Base-by-base conservation (phyloP, 2,888 invertebrate species). In the Sarcophaga rosellei region DNA sequence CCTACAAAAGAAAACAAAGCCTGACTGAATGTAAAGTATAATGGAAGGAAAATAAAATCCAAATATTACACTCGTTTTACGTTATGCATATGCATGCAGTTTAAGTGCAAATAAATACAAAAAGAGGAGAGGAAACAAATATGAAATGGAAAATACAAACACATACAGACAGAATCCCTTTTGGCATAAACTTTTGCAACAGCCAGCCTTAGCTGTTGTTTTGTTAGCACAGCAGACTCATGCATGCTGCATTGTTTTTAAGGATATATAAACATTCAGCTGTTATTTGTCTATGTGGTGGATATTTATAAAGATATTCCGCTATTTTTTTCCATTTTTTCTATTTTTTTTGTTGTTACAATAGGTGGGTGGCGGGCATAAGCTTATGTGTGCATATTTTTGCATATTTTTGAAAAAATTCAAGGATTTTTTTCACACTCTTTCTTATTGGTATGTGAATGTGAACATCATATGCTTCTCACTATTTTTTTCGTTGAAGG, bases 241-340 rank as follows among this genome's bases (percentile, higher is more conserved):
- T 75, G 20, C 11, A 12, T 15, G 45, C 44, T 53, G 53, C 53
- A 53, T 59, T 59, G 72, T 35, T 68, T 66, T 77, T 61, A 74
- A 84, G 63, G 57, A 79, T 84, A 84, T 84, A 35, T 35, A 35
- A 35, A 68, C 83, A 77, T 80, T 86, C 76, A 68, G 74, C 72
- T 78, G 76, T 63, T 85, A 77, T 86, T 86, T 81, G 84, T 85
- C 81, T 87, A 65, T 81, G 79, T 72, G 79, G 86, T 68, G 25
- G 47, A 84, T 81, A 72, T 81, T 75, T 77, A 47, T 53, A 68
- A 81, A 78, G 75, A 75, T 78, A 53, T 53, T 53, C 53, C 17
- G 53, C 53, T 17, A 35, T 35, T 35, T 35, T 35, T 35, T 10
- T 6, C 35, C 35, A 8, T 6, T 69, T 78, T 78, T 70, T 81